Evolutionary conservation across 2,888 invertebrate genomes (phyloP).

Genomic region (Drymonia ruficornis): DNA sequence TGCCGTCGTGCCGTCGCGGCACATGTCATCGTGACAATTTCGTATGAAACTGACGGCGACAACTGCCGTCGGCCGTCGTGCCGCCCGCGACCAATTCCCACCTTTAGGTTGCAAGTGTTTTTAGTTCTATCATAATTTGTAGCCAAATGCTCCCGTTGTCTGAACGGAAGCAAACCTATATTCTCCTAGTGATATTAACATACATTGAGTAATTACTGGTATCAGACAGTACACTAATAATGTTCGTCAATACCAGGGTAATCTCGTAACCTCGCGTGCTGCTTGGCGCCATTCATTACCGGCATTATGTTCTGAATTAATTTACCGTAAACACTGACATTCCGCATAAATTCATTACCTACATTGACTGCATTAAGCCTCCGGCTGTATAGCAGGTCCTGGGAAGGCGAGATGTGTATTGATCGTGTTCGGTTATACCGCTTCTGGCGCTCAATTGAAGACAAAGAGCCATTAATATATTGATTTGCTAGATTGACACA

Average conservation of each 20-base stretch:
- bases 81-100: too few species aligned
- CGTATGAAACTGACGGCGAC: too few species aligned
- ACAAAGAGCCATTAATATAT: too few species aligned
- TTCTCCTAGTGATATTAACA: not conserved
- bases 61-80: too few species aligned
- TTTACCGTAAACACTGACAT: slow-evolving; percentile 6
- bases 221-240: not conserved
- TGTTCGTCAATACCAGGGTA: slow-evolving; percentile 2
- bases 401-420: not conserved
- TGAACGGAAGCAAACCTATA: not conserved
- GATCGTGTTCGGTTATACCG: not conserved
- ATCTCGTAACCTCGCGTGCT: slow-evolving; percentile 3
- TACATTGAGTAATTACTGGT: not conserved
- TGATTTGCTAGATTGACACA: too few species aligned
- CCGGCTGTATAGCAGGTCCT: slow-evolving; percentile 12
- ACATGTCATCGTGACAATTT: too few species aligned
- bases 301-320: slow-evolving; percentile 6
- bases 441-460: not conserved
- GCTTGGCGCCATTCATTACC: slow-evolving; percentile 5
- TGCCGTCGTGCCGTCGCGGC: too few species aligned
- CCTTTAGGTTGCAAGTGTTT: too few species aligned
- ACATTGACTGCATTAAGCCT: slow-evolving; percentile 30
- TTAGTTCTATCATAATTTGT: not conserved
- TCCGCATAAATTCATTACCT: slow-evolving; percentile 31
- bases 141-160: too few species aligned